phyloP scores from a whole-genome alignment of 2,888 invertebrate species.

The Drosophila macrothrix region DNA sequence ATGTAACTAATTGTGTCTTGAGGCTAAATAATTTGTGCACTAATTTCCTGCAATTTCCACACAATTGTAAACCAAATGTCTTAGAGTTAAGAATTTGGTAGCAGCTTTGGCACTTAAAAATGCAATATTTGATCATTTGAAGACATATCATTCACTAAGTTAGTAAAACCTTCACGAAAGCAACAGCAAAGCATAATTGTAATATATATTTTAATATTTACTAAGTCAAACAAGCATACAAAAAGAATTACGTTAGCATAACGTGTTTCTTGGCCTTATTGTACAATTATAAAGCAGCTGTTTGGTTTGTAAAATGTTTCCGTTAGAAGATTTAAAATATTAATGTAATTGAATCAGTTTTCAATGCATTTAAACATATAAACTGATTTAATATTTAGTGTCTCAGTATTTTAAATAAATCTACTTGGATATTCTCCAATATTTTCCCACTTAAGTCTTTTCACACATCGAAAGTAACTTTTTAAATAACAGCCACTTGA shows the following conservation, averaged over 20 bases:
- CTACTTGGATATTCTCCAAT: not conserved
- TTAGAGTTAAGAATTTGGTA: not conserved
- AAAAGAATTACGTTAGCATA: not conserved
- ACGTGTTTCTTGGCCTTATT: not conserved
- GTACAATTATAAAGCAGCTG: not conserved
- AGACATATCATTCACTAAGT: not conserved
- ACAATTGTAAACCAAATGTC: slow-evolving; percentile 7
- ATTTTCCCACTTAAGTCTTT: not conserved
- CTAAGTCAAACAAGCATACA: not conserved
- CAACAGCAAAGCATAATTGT: not conserved
- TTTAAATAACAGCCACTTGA: slow-evolving; percentile 5
- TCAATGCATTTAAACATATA: not conserved
- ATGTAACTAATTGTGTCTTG: slow-evolving; percentile 30
- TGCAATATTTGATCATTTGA: not conserved
- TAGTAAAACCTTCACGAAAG: not conserved
- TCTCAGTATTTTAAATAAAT: not conserved
- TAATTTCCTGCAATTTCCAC: slow-evolving; percentile 24
- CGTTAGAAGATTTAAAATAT: not conserved
- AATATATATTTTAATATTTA: not conserved
- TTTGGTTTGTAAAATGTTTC: not conserved
- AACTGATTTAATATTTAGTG: not conserved
- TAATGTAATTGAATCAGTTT: not conserved
- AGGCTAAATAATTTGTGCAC: slow-evolving; percentile 23
- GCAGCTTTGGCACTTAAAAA: not conserved
- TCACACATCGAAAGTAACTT: slow-evolving; percentile 20